Evolutionary conservation across 2,113 vertebrate genomes (phyloP).

Genomic region (Dromaius novaehollandiae): DNA sequence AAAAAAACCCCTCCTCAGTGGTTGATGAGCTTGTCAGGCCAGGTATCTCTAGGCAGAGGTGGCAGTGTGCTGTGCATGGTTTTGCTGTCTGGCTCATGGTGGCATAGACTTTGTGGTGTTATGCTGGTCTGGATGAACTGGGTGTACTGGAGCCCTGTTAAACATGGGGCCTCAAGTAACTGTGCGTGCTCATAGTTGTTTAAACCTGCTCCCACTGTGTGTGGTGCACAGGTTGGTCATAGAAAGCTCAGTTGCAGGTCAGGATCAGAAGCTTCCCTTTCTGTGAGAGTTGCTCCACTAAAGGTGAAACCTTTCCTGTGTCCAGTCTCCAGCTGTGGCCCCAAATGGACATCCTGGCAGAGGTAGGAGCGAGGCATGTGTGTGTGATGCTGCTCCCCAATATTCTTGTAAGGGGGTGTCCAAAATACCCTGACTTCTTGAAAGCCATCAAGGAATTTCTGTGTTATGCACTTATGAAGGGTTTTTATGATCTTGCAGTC

Average conservation of each 20-base stretch:
- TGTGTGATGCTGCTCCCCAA: rapidly evolving
- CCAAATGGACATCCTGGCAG: neutral
- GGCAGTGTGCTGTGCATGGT: too few relatives aligned
- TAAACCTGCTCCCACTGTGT: neutral
- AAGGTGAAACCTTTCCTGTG: neutral
- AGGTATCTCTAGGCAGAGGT: neutral
- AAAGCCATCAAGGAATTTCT: neutral
- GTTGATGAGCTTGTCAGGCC: neutral
- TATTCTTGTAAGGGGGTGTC: neutral
- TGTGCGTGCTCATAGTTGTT: neutral
- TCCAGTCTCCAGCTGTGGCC: neutral
- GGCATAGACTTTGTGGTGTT: neutral
- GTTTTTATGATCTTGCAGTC: neutral
- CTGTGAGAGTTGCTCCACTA: neutral
- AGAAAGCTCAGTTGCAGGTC: neutral
- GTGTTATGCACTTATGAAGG: neutral
- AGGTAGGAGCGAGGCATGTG: neutral
- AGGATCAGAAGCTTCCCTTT: neutral
- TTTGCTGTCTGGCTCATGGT: rapidly evolving
- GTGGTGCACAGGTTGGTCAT: neutral
- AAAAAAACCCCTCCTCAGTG: neutral
- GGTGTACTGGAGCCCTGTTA: neutral
- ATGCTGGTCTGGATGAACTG: neutral
- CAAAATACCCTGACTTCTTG: neutral
- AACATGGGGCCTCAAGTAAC: rapidly evolving